These are phyloP conservation scores for Pterobdella sp. DNA, from an alignment of 2,888 invertebrate genomes.

Conservation along the genomic window DNA sequence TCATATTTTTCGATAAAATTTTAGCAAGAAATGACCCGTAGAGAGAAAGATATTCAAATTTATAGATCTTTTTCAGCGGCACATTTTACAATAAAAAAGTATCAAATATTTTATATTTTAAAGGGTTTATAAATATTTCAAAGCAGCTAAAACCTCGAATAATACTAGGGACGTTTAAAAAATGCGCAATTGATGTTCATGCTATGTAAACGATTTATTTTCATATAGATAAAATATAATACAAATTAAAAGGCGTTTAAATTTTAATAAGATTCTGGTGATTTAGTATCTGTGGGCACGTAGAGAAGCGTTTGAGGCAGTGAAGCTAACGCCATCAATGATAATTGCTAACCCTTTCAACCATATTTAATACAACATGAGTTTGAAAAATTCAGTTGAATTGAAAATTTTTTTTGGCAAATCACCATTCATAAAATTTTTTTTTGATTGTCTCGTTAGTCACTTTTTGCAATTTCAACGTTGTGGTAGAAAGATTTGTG, in stretches of 20 bases:
- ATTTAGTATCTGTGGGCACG: not conserved
- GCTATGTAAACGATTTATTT: not conserved
- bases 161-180: not conserved
- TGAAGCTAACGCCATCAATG: not conserved
- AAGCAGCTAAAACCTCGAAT: not conserved
- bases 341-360: not conserved
- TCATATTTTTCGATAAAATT: not conserved
- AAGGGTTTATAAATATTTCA: too few species aligned
- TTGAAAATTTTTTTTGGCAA: too few species aligned
- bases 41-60: constrained; percentile 4
- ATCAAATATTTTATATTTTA: too few species aligned
- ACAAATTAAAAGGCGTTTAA: not conserved
- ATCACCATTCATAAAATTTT: too few species aligned
- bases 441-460: too few species aligned
- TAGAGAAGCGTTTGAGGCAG: not conserved
- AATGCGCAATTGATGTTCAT: not conserved
- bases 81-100: not conserved
- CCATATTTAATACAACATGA: too few species aligned
- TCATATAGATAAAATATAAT: not conserved
- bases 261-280: not conserved
- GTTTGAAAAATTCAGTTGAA: too few species aligned
- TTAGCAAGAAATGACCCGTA: constrained; percentile 4
- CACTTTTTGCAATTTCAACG: too few species aligned
- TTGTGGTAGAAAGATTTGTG: not conserved
- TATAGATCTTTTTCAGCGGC: constrained; percentile 3